Conservation (phyloP, 2,113 vertebrate species). For the Lichenostomus cassidix region DNA sequence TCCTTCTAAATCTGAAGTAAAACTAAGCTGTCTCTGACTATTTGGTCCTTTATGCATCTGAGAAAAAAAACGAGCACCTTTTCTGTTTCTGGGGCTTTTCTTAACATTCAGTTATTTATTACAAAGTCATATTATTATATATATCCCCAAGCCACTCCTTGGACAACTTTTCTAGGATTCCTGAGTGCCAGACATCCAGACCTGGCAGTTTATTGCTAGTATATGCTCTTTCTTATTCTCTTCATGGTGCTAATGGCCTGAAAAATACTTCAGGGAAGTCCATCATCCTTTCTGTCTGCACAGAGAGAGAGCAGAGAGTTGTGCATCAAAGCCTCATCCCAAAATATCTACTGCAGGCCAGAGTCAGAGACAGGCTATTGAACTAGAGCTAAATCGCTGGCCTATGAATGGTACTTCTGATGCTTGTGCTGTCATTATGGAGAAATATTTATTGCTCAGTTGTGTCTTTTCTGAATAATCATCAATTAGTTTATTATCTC, state of each 20-base stretch:
- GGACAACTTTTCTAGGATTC: neutral
- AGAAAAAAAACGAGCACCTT: neutral
- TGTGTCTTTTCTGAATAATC: slow-evolving; percentile 22
- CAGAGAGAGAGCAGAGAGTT: neutral
- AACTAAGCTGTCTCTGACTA: neutral
- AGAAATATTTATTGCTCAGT: slow-evolving; percentile 22
- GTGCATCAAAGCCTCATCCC: neutral
- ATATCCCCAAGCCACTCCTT: neutral
- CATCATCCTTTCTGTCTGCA: slow-evolving; percentile 7
- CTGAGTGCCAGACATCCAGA: neutral
- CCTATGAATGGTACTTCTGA: neutral
- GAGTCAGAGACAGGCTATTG: slow-evolving; percentile 42
- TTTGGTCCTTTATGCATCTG: neutral
- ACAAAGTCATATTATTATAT: neutral
- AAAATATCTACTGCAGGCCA: slow-evolving; percentile 11
- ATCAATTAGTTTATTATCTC: slow-evolving; percentile 6
- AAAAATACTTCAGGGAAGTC: slow-evolving; percentile 36
- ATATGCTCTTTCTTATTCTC: neutral
- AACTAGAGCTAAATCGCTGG: neutral
- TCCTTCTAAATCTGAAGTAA: neutral
- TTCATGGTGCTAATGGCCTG: slow-evolving; percentile 22
- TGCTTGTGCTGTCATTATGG: neutral
- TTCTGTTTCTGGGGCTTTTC: neutral
- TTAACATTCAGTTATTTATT: neutral
- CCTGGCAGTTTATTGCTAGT: neutral